Percentiles rank a stretch among this genome's conserved stretches.
phyloP scores from a whole-genome alignment of 2,113 vertebrate genomes.

The Melanostigma gelatinosum region DNA sequence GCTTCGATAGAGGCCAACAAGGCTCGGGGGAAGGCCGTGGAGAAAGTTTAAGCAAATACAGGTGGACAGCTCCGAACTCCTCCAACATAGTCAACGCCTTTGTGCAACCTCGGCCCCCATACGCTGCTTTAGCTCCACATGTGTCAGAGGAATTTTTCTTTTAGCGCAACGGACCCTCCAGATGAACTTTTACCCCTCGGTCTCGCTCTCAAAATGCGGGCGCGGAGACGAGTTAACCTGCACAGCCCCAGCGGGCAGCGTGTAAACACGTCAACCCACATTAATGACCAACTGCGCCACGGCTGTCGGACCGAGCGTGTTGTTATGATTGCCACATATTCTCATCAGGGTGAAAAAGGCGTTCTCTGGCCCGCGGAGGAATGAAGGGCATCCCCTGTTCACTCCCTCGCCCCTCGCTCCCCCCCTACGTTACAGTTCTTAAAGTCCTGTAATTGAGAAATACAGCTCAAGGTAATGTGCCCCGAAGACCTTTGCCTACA shows the following conservation, averaged over 20 bases:
- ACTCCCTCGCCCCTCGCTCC: not conserved
- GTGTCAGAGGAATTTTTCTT: conserved; percentile 63
- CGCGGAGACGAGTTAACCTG: conserved; percentile 28
- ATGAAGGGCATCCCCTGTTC: conserved; percentile 57
- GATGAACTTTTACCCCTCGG: conserved; percentile 65
- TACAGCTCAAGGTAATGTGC: conserved; percentile 66
- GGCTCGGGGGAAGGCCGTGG: conserved; percentile 54
- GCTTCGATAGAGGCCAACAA: conserved; percentile 54
- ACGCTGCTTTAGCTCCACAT: conserved; percentile 72
- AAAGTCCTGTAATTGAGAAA: conserved; percentile 59
- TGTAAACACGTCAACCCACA: conserved; percentile 36
- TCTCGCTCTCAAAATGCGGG: conserved; percentile 49
- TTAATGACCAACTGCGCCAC: conserved; percentile 49
- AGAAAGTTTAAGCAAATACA: conserved; percentile 79
- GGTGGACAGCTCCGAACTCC: conserved; percentile 67
- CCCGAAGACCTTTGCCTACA: conserved; percentile 64
- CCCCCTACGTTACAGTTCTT: not conserved
- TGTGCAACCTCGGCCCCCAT: conserved; percentile 32
- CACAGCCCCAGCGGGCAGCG: conserved; percentile 28
- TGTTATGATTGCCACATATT: conserved; percentile 66
- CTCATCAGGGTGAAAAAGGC: conserved; percentile 45
- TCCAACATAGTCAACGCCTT: conserved; percentile 60
- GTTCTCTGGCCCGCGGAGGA: conserved; percentile 29
- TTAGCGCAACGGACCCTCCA: conserved; percentile 32
- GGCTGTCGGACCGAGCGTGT: conserved; percentile 27